Evolutionary conservation across 2,888 invertebrate species (phyloP).

Genomic region (Drosophila barbarae): DNA sequence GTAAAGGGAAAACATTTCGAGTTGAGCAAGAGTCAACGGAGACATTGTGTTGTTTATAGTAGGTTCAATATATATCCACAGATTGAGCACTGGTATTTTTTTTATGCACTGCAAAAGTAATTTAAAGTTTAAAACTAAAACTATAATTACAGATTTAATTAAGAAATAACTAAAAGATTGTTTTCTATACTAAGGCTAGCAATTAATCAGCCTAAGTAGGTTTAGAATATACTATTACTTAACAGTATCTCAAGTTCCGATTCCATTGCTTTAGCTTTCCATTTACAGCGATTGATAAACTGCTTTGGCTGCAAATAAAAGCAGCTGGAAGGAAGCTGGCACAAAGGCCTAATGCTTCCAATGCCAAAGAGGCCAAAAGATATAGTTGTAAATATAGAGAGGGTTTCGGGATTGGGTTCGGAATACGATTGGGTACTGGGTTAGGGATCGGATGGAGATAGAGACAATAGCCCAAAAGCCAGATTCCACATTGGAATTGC

Average conservation of each 20-base stretch:
- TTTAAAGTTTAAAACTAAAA: background rate
- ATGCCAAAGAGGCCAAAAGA: conserved; percentile 23
- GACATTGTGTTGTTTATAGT: too few species aligned
- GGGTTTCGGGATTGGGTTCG: background rate
- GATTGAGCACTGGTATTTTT: background rate
- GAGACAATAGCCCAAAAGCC: conserved; percentile 33
- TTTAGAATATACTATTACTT: background rate
- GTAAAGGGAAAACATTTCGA: background rate
- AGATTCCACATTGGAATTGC: conserved; percentile 38
- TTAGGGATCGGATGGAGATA: conserved; percentile 1
- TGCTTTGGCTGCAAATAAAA: conserved; percentile 9
- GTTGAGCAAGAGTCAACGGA: background rate
- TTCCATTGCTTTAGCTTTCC: background rate
- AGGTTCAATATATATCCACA: background rate
- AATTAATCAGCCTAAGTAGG: background rate
- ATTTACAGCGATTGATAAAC: conserved; percentile 12
- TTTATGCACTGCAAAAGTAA: background rate
- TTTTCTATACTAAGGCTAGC: background rate
- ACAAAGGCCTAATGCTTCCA: conserved; percentile 25
- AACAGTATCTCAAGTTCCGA: background rate
- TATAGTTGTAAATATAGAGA: conserved; percentile 25
- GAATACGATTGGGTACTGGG: background rate
- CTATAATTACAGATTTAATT: background rate
- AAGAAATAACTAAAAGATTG: too few species aligned
- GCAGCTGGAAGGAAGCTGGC: conserved; percentile 19